Percentiles rank a stretch among this genome's conserved stretches.
phyloP scores from a whole-genome alignment of 2,113 vertebrate species.

The Kobus ellipsiprymnus region DNA sequence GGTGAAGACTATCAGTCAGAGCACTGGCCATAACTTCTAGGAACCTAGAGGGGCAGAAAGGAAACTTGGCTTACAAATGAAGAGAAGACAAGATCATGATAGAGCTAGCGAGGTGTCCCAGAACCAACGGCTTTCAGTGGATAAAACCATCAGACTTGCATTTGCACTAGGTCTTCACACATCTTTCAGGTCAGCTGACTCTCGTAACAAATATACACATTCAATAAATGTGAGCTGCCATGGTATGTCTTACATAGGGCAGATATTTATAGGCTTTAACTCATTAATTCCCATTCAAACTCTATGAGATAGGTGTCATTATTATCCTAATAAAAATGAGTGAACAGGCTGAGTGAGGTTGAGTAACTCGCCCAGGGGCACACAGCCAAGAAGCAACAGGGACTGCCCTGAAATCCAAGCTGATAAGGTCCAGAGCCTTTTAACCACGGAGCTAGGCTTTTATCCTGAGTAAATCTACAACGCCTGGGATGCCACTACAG shows the following conservation, averaged over 20 bases:
- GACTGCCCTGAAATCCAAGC: neutral
- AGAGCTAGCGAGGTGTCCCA: neutral
- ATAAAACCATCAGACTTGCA: neutral
- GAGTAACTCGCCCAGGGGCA: neutral
- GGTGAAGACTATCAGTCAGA: conserved; percentile 81
- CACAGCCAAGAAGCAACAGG: neutral
- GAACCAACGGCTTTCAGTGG: neutral
- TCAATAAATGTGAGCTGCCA: neutral
- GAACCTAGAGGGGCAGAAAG: conserved; percentile 82
- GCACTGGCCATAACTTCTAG: conserved; percentile 77
- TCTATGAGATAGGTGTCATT: neutral
- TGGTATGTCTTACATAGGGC: neutral
- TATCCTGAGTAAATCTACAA: neutral
- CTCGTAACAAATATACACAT: neutral
- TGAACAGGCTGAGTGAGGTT: neutral
- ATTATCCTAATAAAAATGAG: conserved; percentile 9
- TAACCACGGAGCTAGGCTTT: neutral
- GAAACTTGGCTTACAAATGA: conserved; percentile 42
- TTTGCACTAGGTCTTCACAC: neutral
- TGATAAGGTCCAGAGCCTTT: neutral
- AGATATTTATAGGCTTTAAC: neutral
- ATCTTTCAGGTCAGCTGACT: neutral
- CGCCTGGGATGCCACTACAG: neutral
- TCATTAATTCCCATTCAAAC: conserved; percentile 10
- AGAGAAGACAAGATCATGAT: neutral